These are phyloP conservation scores for Proctacanthus coquilletti DNA, from an alignment of 1,140 invertebrate genomes.

Conservation along the genomic window DNA sequence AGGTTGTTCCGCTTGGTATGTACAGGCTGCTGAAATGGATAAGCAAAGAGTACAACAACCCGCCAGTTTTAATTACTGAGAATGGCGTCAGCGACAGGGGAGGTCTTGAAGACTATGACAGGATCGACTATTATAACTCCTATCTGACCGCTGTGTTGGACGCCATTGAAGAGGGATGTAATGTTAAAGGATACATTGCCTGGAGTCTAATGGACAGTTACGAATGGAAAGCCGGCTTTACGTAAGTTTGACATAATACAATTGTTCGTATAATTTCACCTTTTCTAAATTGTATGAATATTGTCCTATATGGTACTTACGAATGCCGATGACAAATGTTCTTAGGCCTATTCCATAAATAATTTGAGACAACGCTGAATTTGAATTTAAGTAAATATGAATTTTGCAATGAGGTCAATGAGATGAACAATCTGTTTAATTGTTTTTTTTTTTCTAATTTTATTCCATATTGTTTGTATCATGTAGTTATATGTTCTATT, in stretches of 20 bases:
- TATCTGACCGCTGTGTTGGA: constrained; percentile 48
- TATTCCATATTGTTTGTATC: too few species aligned
- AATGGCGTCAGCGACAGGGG: constrained; percentile 40
- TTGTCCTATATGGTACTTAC: too few species aligned
- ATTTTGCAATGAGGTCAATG: too few species aligned
- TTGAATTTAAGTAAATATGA: too few species aligned
- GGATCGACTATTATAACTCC: constrained; percentile 39
- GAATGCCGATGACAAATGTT: too few species aligned
- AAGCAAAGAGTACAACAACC: constrained; percentile 45
- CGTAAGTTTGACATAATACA: constrained; percentile 33
- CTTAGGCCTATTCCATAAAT: too few species aligned
- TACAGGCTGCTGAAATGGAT: constrained; percentile 51
- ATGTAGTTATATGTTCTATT: too few species aligned
- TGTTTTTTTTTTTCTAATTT: too few species aligned
- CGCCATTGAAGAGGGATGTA: constrained; percentile 49
- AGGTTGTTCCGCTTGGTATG: constrained; percentile 51
- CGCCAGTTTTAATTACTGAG: constrained; percentile 54
- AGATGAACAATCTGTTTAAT: too few species aligned
- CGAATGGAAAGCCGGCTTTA: constrained; percentile 52
- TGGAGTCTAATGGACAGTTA: constrained; percentile 69
- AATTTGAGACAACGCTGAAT: too few species aligned
- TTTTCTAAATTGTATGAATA: too few species aligned
- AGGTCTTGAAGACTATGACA: constrained; percentile 33
- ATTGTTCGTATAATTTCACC: too few species aligned
- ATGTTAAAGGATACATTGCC: constrained; percentile 51